Evolutionary conservation across 2,113 vertebrate genomes (phyloP).

Genomic region (Eclectus roratus): DNA sequence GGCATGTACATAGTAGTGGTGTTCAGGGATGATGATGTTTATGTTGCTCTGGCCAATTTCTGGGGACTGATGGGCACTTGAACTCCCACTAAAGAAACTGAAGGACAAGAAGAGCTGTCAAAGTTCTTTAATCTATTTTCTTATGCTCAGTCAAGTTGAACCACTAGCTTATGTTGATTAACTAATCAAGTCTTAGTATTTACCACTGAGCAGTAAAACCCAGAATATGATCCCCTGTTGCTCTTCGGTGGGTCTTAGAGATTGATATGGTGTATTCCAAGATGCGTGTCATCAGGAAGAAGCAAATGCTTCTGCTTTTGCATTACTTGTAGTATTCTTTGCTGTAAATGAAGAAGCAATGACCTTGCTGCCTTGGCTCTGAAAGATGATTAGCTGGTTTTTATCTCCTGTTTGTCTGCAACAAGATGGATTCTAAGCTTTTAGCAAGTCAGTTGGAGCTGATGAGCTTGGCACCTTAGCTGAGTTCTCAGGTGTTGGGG

Average conservation of each 20-base stretch:
- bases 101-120: not conserved
- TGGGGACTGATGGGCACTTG: not conserved
- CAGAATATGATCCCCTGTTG: not conserved
- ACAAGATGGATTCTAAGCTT: constrained; percentile 33
- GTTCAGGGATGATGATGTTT: not conserved
- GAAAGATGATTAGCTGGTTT: not conserved
- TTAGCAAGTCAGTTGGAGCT: not conserved
- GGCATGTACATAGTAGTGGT: not conserved
- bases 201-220: not conserved
- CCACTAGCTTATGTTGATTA: not conserved
- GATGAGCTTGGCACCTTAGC: not conserved
- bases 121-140: not conserved
- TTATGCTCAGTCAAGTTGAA: not conserved
- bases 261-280: not conserved
- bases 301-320: not conserved
- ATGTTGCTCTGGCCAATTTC: not conserved
- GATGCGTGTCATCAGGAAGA: not conserved
- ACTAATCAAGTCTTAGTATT: not conserved
- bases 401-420: not conserved
- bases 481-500: not conserved
- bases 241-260: not conserved
- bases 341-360: not conserved
- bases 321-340: not conserved
- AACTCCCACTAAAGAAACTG: not conserved
- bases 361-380: constrained; percentile 6